These are phyloP conservation scores for Sebastes elongatus DNA, from an alignment of 2,797 vertebrate genomes.

Conservation along the genomic window DNA sequence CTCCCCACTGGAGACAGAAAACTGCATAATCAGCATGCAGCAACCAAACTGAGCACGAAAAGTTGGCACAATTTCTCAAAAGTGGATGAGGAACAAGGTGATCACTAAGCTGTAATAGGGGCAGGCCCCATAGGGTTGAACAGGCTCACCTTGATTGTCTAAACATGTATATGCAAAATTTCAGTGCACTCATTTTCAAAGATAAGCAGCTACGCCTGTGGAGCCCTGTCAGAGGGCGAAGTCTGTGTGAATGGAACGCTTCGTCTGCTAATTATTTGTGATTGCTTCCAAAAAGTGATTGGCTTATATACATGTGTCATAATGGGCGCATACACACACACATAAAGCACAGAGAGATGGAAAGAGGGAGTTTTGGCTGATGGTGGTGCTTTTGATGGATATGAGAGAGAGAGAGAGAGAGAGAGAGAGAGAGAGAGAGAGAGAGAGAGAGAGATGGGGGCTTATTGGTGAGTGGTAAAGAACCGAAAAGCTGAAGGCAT, in stretches of 20 bases:
- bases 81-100: neutral
- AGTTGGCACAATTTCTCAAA: neutral
- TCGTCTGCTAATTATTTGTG: conserved; percentile 40
- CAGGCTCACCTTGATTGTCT: neutral
- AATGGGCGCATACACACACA: conserved; percentile 2
- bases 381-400: conserved; percentile 18
- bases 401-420: neutral
- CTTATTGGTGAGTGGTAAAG: neutral
- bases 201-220: conserved; percentile 17
- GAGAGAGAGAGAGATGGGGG: neutral
- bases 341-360: conserved; percentile 7
- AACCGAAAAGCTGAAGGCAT: conserved; percentile 18
- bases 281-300: conserved; percentile 36
- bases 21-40: conserved; percentile 1
- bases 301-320: conserved; percentile 41
- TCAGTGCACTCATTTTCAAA: neutral
- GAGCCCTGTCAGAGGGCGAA: conserved; percentile 20
- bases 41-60: neutral
- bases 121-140: neutral
- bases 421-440: neutral
- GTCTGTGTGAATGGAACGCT: conserved; percentile 23
- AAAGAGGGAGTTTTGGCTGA: conserved; percentile 13
- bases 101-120: conserved; percentile 12
- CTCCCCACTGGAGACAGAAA: neutral
- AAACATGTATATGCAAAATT: conserved; percentile 10